Base-by-base conservation (phyloP, 2,113 vertebrate species). In the Aspidoscelis tigris region DNA sequence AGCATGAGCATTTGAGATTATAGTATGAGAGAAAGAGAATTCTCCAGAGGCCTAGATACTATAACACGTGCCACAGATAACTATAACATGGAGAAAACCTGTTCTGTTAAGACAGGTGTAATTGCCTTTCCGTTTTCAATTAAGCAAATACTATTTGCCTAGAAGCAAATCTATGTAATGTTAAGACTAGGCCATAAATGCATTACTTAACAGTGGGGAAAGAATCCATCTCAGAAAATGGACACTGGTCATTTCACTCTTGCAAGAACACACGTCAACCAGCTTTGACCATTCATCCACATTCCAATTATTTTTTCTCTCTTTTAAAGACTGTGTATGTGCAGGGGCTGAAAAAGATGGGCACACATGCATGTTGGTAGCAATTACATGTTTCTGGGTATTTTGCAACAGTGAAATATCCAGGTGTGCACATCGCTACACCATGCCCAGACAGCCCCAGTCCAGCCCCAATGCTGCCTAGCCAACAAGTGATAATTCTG, bases 21-120 rank as follows among this genome's bases (percentile, higher is more conserved):
- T 5, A 12, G 33, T 39, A 10, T 47, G n/a, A 73, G 43, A 66
- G 7, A 8, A 78, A 39, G 21, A 24, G n/a, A 39, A 84, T n/a
- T 69, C 26, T 22, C 43, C 5, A 26, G 33, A 85, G 80, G 81
- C 78, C 84, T 77, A 84, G 74, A 88, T 90, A 44, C 53, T 69
- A n/a, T 0, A 0, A 69, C 5, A 53, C 1, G 16, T 84, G 58
- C 81, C 82, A 86, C 44, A 80, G 79, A 33, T 16, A 47, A 11
- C 58, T 74, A 76, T 58, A 50, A 14, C 26, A 1, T 21, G n/a
- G 61, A 66, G 21, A 21, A 53, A 87, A 41, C 55, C 65, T 44
- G n/a, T n/a, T 76, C 14, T 87, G 58, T 53, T 24, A 68, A 14
- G 26, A 83, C 80, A 83, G 18, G 33, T 43, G 84, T 72, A 86